Percentiles rank a stretch among this genome's conserved stretches.
Evolutionary conservation across 2,888 invertebrate species (phyloP).

Genomic region (Hymenopus coronatus): DNA sequence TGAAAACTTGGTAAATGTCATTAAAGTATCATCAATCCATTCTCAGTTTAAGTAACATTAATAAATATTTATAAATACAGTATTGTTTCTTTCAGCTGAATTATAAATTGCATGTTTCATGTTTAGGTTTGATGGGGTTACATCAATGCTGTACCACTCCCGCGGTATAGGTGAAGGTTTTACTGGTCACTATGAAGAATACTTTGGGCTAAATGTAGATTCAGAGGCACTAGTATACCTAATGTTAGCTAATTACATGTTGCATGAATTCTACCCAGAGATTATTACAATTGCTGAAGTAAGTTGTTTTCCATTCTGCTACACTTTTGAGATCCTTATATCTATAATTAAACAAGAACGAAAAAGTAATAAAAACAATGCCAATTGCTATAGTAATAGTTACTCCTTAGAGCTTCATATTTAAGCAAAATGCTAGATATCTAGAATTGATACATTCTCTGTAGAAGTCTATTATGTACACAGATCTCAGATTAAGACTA

Average conservation of each 20-base stretch:
- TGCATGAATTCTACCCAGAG: conserved; percentile 75
- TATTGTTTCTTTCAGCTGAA: background rate
- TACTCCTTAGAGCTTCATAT: no score
- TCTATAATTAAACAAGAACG: background rate
- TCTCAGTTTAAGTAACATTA: no score
- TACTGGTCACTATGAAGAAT: conserved; percentile 93
- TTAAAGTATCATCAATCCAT: no score
- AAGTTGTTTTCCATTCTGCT: conserved; percentile 22
- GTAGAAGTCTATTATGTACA: no score
- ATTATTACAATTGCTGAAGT: conserved; percentile 95
- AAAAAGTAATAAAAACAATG: no score
- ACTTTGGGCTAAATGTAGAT: conserved; percentile 94
- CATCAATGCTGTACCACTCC: conserved; percentile 97
- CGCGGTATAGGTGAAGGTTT: conserved; percentile 91
- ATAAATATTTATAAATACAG: background rate
- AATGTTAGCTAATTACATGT: conserved; percentile 88
- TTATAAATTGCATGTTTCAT: no score
- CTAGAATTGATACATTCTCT: no score
- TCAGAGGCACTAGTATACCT: conserved; percentile 93
- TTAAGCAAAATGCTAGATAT: no score
- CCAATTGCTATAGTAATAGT: no score
- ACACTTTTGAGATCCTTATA: background rate
- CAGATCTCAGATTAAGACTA: no score
- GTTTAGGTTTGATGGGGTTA: conserved; percentile 92
- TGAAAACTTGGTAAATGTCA: no score